Conservation (phyloP, 2,113 vertebrate genomes). For the Grallaria varia region DNA sequence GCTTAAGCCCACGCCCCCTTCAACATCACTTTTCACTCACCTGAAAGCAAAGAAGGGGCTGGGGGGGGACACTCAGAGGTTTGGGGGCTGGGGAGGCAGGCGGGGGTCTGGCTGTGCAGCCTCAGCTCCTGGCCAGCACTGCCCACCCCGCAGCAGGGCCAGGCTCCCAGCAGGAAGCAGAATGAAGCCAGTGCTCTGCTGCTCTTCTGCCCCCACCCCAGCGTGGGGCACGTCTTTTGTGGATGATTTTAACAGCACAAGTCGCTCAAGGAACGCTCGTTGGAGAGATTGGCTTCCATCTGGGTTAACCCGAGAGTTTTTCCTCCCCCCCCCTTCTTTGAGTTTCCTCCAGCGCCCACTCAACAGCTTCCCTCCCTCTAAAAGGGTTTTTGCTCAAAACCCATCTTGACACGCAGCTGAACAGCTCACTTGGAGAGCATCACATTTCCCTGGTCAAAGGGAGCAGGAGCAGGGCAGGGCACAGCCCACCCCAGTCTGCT, state of each 20-base stretch:
- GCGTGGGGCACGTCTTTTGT: neutral
- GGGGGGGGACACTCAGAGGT: neutral
- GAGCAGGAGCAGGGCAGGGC: neutral
- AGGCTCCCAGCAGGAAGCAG: neutral
- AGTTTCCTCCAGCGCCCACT: slow-evolving; percentile 16
- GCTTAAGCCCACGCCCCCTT: too few species aligned
- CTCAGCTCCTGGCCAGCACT: neutral
- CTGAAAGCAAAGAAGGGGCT: neutral
- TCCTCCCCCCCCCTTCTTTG: neutral
- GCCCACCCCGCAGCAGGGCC: neutral
- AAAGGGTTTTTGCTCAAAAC: slow-evolving; percentile 17
- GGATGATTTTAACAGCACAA: slow-evolving; percentile 45
- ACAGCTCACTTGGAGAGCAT: neutral
- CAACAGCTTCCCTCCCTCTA: neutral
- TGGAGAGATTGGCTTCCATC: slow-evolving; percentile 9
- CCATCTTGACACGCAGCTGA: neutral
- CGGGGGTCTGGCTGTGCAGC: neutral
- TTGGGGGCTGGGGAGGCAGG: neutral
- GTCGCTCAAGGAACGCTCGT: neutral
- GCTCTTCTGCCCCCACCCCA: neutral
- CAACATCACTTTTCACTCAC: slow-evolving; percentile 47
- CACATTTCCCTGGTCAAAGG: neutral
- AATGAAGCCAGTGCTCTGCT: neutral
- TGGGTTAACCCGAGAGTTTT: neutral
- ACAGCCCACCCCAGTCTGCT: accelerated